phyloP scores from a whole-genome alignment of 2,113 vertebrate species.

The Albula goreensis region DNA sequence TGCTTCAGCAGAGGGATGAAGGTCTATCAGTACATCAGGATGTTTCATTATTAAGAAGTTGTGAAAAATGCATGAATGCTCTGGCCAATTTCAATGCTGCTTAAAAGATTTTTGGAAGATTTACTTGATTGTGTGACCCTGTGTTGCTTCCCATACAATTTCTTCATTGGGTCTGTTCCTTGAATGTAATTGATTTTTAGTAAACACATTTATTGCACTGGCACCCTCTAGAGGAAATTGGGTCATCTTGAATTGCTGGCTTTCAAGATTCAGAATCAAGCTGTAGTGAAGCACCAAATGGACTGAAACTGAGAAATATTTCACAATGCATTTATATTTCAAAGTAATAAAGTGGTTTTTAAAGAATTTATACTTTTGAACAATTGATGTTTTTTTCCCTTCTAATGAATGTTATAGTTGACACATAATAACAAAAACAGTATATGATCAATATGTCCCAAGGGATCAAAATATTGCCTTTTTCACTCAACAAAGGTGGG shows the following conservation, averaged over 20 bases:
- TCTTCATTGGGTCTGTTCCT: not conserved
- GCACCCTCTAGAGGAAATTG: slow-evolving; percentile 45
- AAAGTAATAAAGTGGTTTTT: not conserved
- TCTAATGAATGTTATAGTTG: not conserved
- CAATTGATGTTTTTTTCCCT: not conserved
- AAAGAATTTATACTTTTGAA: not conserved
- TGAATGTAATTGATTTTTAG: slow-evolving; percentile 5
- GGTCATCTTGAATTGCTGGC: slow-evolving; percentile 53
- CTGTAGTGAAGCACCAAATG: not conserved
- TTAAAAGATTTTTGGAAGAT: not conserved
- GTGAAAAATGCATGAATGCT: not conserved
- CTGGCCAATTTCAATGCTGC: not conserved
- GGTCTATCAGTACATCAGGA: not conserved
- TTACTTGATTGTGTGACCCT: not conserved
- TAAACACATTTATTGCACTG: slow-evolving; percentile 36
- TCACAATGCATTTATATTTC: not conserved
- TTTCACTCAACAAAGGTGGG: too few relatives aligned
- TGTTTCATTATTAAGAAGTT: not conserved
- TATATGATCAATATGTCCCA: too few relatives aligned
- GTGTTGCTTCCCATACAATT: not conserved
- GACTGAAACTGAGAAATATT: not conserved
- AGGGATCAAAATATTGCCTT: too few relatives aligned
- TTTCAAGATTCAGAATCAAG: slow-evolving; percentile 25
- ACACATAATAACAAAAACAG: too few relatives aligned
- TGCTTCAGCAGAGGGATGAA: not conserved